Evolutionary conservation across 2,797 vertebrate genomes (phyloP).

Genomic region (Eulemur coronatus): DNA sequence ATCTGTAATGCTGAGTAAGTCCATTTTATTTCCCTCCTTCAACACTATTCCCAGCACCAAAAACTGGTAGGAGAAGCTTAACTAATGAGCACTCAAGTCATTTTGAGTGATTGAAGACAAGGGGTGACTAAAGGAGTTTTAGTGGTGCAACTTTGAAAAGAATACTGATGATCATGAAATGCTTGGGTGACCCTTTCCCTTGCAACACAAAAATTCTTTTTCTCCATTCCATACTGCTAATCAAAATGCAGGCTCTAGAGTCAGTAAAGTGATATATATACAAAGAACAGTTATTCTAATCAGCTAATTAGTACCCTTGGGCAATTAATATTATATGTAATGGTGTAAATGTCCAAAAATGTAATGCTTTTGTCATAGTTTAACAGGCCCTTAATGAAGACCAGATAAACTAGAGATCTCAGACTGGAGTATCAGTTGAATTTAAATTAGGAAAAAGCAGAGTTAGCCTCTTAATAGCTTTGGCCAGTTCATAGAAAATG

Average conservation of each 20-base stretch:
- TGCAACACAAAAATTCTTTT: background rate
- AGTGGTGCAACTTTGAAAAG: slow-evolving; percentile 24
- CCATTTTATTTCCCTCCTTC: background rate
- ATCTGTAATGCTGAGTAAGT: slow-evolving; percentile 29
- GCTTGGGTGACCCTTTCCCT: background rate
- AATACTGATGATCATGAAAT: background rate
- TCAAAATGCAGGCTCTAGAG: slow-evolving; percentile 25
- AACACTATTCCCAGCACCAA: background rate
- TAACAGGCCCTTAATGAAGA: slow-evolving; percentile 64
- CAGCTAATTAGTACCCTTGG: slow-evolving; percentile 56
- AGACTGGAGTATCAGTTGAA: slow-evolving; percentile 43
- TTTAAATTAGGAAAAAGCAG: slow-evolving; percentile 66
- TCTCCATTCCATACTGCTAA: background rate
- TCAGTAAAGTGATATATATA: slow-evolving; percentile 24
- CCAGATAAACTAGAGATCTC: slow-evolving; percentile 52
- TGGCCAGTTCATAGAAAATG: slow-evolving; percentile 64
- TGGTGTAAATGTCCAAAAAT: slow-evolving; percentile 46
- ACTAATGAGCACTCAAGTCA: slow-evolving; percentile 32
- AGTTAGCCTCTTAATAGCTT: slow-evolving; percentile 59
- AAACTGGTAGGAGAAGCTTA: background rate
- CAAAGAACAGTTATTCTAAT: slow-evolving; percentile 58
- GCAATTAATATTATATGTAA: slow-evolving; percentile 66
- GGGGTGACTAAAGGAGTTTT: background rate
- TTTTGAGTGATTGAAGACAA: slow-evolving; percentile 3
- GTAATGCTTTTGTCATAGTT: slow-evolving; percentile 50